Evolutionary conservation across 2,797 vertebrate genomes (phyloP).

Genomic region (Heterohyrax brucei): DNA sequence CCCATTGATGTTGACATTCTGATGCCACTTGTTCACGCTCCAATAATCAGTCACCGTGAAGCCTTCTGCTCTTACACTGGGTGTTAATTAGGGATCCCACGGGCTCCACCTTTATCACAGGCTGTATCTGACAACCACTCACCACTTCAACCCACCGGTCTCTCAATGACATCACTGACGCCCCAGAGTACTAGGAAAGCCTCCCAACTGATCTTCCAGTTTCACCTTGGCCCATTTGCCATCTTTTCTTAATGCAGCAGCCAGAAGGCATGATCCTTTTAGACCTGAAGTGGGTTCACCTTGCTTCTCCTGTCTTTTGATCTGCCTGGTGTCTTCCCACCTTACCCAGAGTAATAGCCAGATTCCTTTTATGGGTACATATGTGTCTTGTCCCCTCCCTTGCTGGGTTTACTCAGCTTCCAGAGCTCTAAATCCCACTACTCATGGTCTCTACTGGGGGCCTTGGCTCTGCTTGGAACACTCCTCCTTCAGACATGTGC

Average conservation of each 20-base stretch:
- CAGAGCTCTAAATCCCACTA: not conserved
- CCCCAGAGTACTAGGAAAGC: not conserved
- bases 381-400: accelerated
- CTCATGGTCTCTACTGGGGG: too few relatives aligned
- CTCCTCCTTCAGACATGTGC: not conserved
- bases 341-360: too few relatives aligned
- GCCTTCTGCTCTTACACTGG: not conserved
- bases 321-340: accelerated
- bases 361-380: accelerated
- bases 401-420: not conserved
- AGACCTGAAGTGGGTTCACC: accelerated
- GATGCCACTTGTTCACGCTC: not conserved
- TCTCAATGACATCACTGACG: not conserved
- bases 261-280: not conserved
- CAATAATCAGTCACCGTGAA: not conserved
- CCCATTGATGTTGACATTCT: not conserved
- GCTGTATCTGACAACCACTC: not conserved
- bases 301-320: not conserved
- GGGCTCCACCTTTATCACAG: not conserved
- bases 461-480: not conserved
- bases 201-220: not conserved
- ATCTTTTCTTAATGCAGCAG: not conserved
- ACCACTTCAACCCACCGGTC: accelerated
- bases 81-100: not conserved
- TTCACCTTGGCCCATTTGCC: not conserved